Evolutionary conservation across 2,113 vertebrate genomes (phyloP), one percentile per base, ranked within the genome.

Genomic region (Cynocephalus volans): DNA sequence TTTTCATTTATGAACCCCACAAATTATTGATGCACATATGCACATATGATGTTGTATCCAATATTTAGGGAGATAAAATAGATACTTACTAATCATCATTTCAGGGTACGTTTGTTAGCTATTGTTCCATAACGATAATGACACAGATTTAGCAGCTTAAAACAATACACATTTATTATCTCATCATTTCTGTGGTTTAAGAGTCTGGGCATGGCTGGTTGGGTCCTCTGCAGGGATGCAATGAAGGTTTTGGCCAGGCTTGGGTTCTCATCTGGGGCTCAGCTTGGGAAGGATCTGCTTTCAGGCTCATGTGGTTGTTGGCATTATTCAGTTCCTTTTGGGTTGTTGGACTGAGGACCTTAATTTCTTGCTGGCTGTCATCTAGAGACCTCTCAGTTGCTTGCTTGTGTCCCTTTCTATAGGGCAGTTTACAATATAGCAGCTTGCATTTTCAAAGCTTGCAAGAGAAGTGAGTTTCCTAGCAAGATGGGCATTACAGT

Each of bases 381-480:
- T 15, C 15, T 24, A 67, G 58, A 92, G 58, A 69, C 80, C 41
- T 92, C 18, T 83, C 12, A 65, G 33, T 33, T 95, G 4, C 75
- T 90, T 95, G 50, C 15, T 28, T 15, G 12, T 56, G 41, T 8
- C 7, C 45, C 45, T 79, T 8, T 60, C 48, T 24, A 15, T 13
- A 36, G 82, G 60, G 33, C 41, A 72, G 72, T 48, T 67, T 67
- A 73, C 2, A 80, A 5, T 21, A n/a, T 19, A 70, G 31, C 15
- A 23, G 36, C 48, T 33, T 80, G 31, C 17, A 23, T 90, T 70
- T 95, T 96, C 10, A 94, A 31, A 96, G 62, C 45, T 52, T 41
- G 24, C 58, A 80, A 76, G 45, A 65, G 48, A 50, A 50, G 62
- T 69, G n/a, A 67, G 26, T 82, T 60, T 26, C 31, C 5, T 50